Evolutionary conservation across 2,113 vertebrate species (phyloP), one percentile per base, ranked within the genome.

Genomic region (Machaerirhynchus nigripectus): DNA sequence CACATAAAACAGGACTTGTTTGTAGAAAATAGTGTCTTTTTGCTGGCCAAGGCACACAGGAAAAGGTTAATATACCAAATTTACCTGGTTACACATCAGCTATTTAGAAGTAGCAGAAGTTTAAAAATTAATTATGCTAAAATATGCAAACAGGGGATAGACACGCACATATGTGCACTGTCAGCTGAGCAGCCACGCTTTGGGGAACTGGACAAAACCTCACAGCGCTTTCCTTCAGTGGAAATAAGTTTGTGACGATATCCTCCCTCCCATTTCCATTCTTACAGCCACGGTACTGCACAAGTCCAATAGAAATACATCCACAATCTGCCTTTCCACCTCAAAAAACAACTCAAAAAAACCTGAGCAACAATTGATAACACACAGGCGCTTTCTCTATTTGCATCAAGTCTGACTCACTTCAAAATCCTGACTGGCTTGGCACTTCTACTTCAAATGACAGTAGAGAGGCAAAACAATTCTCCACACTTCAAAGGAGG

Each of bases 161-260:
- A 63, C 28, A 59, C 0, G 0, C 3, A 12, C 23, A 13, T 28
- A 33, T 8, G 18, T 21, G 31, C 11, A 60, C 59, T 57, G 44
- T 61, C 37, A 70, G 46, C 37, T 56, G 37, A 87, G 65, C 14
- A 53, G 31, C 27, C 39, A 31, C 3, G 0, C 47, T 79, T 22
- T 13, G 28, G 33, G 42, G 31, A 75, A 42, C 18, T 1, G 3
- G 47, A 57, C 37, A 84, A 63, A 90, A 74, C 27, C 17, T 40
- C 15, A 46, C 23, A 6, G 7, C 27, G 2, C 47, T 39, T 64
- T 86, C 37, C 26, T 74, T 46, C 42, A 30, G 4, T 35, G 30
- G 55, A 64, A 49, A 14, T 2, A 2, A 28, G 8, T 39, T 64
- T 53, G 65, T 5, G 8, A 47, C 40, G 60, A 10, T 27, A 44